Evolutionary conservation across 1,140 invertebrate species (phyloP), one percentile per base, ranked within the genome.

Genomic region (Myzus persicae): DNA sequence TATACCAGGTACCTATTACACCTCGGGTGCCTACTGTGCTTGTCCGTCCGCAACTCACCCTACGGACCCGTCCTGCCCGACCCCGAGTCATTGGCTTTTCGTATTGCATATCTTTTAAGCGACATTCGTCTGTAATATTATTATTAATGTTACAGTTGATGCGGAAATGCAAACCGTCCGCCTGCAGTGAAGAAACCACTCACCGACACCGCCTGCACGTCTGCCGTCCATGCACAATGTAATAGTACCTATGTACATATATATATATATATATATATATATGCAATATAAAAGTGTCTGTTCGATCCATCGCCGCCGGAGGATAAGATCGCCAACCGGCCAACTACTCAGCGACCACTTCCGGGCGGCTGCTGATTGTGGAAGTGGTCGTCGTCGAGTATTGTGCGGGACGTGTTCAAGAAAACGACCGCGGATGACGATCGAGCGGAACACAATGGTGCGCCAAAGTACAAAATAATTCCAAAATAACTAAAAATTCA

Each of bases 141-240:
- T 81, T 81, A 20, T 38, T 36, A 81, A 81, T 6, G 22, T 84
- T 87, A 46, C 84, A 87, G 84, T 87, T n/a, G 84, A 87, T 18
- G 42, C 84, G 84, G 84, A 87, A 46, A 87, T 44, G 84, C 42
- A 87, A 46, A n/a, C 84, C 84, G 84, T 87, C 14, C 84, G 84
- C 26, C 38, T n/a, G 84, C 84, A 87, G 42, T 87, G 42, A 87
- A 67, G 7, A 67, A 67, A 67, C 4, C 31, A 67, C 31, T 20
- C 46, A 67, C 59, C 59, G 14, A 67, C 59, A n/a, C 31, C 59
- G 59, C 59, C 59, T 67, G 31, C 31, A 67, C 59, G 31, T 67
- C 59, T 67, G 59, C 59, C 59, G 59, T 14, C 59, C 31, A 67
- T 67, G n/a, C 59, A n/a, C 59, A 67, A 67, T 59, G n/a, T n/a